A percentile compares a stretch with the other conserved stretches of the same genome.
Evolutionary conservation across 2,113 vertebrate species (phyloP).

Genomic region (Centropus bengalensis): DNA sequence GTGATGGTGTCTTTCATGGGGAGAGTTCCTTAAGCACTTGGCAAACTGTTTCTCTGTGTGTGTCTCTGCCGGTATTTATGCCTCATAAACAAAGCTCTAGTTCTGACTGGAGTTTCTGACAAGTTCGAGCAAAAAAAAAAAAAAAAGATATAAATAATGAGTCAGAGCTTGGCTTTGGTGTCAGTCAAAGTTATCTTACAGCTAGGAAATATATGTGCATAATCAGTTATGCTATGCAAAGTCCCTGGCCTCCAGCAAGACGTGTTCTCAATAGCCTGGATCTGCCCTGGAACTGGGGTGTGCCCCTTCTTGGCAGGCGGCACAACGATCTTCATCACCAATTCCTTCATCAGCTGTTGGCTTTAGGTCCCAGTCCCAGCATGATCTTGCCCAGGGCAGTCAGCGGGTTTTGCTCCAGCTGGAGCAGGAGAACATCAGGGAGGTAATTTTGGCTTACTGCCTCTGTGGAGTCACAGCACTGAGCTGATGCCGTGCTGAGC

Average conservation of each 20-base stretch:
- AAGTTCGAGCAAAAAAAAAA: not conserved
- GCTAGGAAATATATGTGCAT: not conserved
- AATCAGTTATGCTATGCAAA: not conserved
- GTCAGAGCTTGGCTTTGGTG: slow-evolving; percentile 6
- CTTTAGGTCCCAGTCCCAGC: not conserved
- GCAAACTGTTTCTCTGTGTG: not conserved
- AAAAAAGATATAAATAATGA: not conserved
- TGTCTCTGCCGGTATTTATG: not conserved
- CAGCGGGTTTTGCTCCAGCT: not conserved
- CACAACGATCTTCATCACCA: too few relatives aligned
- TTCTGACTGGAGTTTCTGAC: not conserved
- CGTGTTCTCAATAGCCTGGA: not conserved
- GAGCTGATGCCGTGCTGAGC: not conserved
- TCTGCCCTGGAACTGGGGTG: not conserved
- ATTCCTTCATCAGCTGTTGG: not conserved
- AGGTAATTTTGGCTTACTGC: not conserved
- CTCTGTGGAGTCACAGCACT: not conserved
- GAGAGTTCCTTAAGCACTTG: not conserved
- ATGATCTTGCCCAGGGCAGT: accelerated
- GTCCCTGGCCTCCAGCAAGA: not conserved
- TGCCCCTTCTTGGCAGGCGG: not conserved
- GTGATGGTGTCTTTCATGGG: not conserved
- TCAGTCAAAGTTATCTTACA: not conserved
- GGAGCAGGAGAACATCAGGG: not conserved
- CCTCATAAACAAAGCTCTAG: not conserved